Percentiles rank a stretch among this genome's conserved stretches.
Evolutionary conservation across 2,113 vertebrate genomes (phyloP).

Genomic region (Psittacula cyanocephala): DNA sequence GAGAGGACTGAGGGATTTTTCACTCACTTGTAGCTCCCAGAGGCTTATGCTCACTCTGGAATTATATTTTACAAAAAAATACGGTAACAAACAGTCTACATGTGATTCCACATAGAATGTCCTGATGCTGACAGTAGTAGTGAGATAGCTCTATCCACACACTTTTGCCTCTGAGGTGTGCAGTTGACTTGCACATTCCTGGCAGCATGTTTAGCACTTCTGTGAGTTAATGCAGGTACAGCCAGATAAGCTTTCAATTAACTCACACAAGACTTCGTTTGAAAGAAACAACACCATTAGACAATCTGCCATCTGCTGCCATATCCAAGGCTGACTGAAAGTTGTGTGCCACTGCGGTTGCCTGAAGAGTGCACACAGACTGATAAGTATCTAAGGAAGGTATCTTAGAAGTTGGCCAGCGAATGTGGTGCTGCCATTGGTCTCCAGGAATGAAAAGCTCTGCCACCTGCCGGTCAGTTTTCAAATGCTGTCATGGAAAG

Average conservation of each 20-base stretch:
- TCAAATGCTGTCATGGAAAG: background rate
- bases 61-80: background rate
- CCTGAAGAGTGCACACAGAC: background rate
- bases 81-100: background rate
- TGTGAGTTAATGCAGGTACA: background rate
- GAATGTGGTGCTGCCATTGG: accelerated
- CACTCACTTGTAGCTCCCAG: background rate
- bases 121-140: background rate
- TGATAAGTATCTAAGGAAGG: background rate
- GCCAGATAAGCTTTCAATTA: background rate
- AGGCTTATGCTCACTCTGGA: background rate
- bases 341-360: accelerated
- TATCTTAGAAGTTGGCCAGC: background rate
- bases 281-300: background rate
- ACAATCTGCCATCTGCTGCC: background rate
- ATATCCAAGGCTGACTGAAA: background rate
- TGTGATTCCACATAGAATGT: background rate
- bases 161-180: background rate
- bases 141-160: background rate
- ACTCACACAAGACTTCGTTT: background rate
- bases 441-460: background rate
- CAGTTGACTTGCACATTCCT: accelerated
- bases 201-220: background rate
- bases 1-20: background rate
- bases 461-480: background rate